phyloP scores from a whole-genome alignment of 2,797 vertebrate species.

The Trachops cirrhosus region DNA sequence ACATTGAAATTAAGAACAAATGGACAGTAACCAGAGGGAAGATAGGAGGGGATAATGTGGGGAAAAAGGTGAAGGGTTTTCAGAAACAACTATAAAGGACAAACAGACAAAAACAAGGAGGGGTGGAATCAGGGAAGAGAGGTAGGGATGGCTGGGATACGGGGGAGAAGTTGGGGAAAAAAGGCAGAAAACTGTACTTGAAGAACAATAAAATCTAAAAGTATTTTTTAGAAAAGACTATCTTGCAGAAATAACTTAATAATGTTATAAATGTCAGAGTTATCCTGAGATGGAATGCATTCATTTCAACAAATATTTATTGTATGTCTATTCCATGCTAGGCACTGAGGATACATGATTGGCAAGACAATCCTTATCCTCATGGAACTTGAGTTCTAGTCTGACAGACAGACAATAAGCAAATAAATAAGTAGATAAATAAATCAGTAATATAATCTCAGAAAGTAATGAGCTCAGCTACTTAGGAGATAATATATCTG shows the following conservation, averaged over 20 bases:
- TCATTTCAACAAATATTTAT: neutral
- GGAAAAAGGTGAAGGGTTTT: no score
- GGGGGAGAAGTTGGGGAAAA: no score
- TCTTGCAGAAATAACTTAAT: neutral
- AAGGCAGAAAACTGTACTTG: no score
- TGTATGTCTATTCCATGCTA: neutral
- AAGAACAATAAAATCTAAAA: no score
- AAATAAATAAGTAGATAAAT: constrained; percentile 15
- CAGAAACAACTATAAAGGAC: no score
- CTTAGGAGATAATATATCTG: neutral
- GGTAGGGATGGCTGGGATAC: no score
- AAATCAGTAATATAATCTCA: neutral
- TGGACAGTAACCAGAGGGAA: no score
- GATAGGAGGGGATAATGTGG: no score
- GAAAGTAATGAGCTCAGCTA: neutral
- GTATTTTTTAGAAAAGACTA: no score
- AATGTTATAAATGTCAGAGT: neutral
- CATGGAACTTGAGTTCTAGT: neutral
- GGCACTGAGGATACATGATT: neutral
- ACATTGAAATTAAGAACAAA: no score
- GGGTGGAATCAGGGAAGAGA: no score
- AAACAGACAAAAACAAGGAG: no score
- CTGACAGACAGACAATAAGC: neutral
- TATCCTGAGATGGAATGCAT: neutral
- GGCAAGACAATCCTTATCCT: neutral